Evolutionary conservation across 2,113 vertebrate species (phyloP).

Genomic region (Ciconia boyciana): DNA sequence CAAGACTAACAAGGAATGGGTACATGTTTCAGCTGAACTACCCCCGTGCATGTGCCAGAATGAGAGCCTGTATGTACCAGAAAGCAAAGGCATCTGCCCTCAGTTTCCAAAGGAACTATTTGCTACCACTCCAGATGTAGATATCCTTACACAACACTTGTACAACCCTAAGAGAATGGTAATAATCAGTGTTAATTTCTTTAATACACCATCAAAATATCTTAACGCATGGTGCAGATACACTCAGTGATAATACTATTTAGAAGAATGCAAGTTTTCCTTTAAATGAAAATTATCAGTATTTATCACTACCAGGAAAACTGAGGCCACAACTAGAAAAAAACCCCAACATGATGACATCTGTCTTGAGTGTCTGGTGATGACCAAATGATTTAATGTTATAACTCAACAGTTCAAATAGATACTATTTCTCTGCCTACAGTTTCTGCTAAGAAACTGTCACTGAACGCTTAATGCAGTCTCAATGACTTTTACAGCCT

Average conservation of each 20-base stretch:
- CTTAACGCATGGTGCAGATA: neutral
- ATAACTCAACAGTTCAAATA: neutral
- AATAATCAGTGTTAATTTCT: neutral
- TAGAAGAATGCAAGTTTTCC: neutral
- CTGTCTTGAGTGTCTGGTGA: neutral
- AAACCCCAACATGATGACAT: accelerated
- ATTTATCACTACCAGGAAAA: neutral
- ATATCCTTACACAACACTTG: neutral
- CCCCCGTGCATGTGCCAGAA: neutral
- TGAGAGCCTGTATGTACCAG: accelerated
- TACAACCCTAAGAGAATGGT: neutral
- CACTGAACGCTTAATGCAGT: neutral
- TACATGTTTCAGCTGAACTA: neutral
- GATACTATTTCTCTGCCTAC: neutral
- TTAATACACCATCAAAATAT: neutral
- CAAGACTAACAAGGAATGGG: neutral
- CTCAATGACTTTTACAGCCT: neutral
- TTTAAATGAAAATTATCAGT: neutral
- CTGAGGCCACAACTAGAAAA: neutral
- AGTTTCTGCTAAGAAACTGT: neutral
- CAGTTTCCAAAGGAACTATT: neutral
- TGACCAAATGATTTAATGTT: neutral
- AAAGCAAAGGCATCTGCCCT: neutral
- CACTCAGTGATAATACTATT: neutral
- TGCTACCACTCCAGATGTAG: neutral